Base-by-base conservation (phyloP, 92 coral and sea anemone genomes). In the Bergia puertoricense region DNA sequence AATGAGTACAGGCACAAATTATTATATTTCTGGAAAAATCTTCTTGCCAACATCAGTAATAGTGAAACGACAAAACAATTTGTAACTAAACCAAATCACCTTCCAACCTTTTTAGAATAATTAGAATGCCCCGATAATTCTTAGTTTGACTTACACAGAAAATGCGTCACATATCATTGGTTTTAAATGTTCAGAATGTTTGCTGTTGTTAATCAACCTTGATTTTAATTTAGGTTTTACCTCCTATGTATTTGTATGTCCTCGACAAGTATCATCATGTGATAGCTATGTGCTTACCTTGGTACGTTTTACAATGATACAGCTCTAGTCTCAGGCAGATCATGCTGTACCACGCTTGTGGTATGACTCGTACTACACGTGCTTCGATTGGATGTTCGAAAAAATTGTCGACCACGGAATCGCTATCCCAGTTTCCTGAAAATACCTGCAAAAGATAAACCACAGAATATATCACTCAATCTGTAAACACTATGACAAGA, bases 271-370 rank as follows among this genome's bases (percentile, higher is more conserved):
- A 36, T 72, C 4, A 20, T 8, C 76, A 72, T 20, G 44, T 9
- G 44, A 36, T 15, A 0, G 38, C 43, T 10, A 72, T 40, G 77
- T 54, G 65, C 69, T 59, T 94, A 96, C 99, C 99, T 94, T 86
- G 79, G 50, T 96, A 91, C 5, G 98, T 96, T 36, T 90, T 92
- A 68, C 99, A 97, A 65, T 97, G 97, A 57, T 92, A 97, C 51
- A 97, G 78, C 92, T 97, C 99, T 13, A 94, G 94, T 8, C 99
- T 91, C 96, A 97, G 88, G 62, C 99, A 97, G 30, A 94, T 91
- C 23, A 78, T 86, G 42, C 96, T 96, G 43, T 46, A 54, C 98
- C 96, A 95, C 8, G 91, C 74, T 2, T 92, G 87, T 41, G 99
- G 99, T 50, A 91, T 90, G 67, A 97, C 90, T 62, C 99, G 99